phyloP scores from a whole-genome alignment of 2,113 vertebrate species.

The Lepus americanus region DNA sequence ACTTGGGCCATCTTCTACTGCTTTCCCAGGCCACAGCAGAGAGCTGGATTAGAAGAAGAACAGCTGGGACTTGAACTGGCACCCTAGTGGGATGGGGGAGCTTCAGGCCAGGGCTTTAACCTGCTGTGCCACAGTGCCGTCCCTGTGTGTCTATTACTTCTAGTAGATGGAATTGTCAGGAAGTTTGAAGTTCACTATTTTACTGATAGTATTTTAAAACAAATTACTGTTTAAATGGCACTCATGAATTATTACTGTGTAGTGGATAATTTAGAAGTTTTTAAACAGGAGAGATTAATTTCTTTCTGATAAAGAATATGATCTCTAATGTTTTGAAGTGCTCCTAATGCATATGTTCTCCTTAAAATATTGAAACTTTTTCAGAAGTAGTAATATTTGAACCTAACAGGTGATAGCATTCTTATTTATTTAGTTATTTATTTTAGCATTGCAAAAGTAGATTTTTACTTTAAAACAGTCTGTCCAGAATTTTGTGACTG shows the following conservation, averaged over 20 bases:
- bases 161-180: constrained; percentile 80
- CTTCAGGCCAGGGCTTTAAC: no score
- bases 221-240: constrained; percentile 81
- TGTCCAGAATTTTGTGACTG: constrained; percentile 10
- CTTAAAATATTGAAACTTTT: constrained; percentile 67
- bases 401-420: constrained; percentile 40
- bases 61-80: no score
- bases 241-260: constrained; percentile 77
- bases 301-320: constrained; percentile 78
- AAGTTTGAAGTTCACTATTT: constrained; percentile 77
- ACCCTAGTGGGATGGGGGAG: no score
- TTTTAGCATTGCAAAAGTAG: background rate
- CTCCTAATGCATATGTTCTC: constrained; percentile 54
- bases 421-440: background rate
- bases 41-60: no score
- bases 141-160: constrained; percentile 71
- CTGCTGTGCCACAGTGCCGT: no score
- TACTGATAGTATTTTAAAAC: constrained; percentile 71
- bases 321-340: constrained; percentile 71
- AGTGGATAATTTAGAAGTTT: constrained; percentile 81
- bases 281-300: constrained; percentile 79
- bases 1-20: no score
- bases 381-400: constrained; percentile 73
- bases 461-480: background rate
- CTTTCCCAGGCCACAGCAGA: no score